A percentile compares a stretch with the other conserved stretches of the same genome.
Evolutionary conservation across 1,140 invertebrate genomes (phyloP).

Genomic region (Drosophila hydei): DNA sequence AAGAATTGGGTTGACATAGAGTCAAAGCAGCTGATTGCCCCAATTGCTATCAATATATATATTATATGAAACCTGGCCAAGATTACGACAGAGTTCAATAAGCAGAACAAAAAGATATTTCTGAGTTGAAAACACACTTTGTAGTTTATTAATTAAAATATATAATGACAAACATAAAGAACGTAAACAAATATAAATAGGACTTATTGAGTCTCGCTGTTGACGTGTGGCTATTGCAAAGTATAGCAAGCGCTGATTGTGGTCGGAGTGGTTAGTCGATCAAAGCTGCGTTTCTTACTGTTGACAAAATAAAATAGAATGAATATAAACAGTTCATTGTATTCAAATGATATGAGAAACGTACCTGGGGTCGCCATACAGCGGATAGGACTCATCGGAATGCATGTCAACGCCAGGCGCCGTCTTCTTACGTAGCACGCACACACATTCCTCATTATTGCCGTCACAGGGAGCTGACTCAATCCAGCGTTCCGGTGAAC

Average conservation of each 20-base stretch:
- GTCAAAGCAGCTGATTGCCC: too few relatives aligned
- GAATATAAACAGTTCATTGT: too few relatives aligned
- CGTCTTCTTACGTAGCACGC: constrained; percentile 32
- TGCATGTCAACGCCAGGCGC: constrained; percentile 50
- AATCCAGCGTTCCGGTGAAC: constrained; percentile 27
- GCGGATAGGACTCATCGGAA: constrained; percentile 38
- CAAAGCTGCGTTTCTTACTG: constrained; percentile 47
- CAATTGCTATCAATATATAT: too few relatives aligned
- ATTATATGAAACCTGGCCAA: too few relatives aligned
- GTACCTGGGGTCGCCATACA: constrained; percentile 61
- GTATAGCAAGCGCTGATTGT: constrained; percentile 40
- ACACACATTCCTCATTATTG: not conserved
- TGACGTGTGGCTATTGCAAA: constrained; percentile 8
- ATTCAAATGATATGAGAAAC: not conserved
- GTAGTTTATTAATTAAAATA: not conserved
- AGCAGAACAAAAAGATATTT: too few relatives aligned
- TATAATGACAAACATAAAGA: not conserved
- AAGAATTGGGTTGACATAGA: too few relatives aligned
- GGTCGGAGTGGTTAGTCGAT: constrained; percentile 19
- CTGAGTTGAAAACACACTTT: not conserved
- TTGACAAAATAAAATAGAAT: not conserved
- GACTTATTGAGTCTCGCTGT: not conserved
- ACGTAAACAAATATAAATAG: not conserved
- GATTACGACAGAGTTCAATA: too few relatives aligned
- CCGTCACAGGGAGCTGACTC: not conserved